Percentiles rank a stretch among this genome's conserved stretches.
Evolutionary conservation across 2,888 invertebrate genomes (phyloP).

Genomic region (Melieria omissa): DNA sequence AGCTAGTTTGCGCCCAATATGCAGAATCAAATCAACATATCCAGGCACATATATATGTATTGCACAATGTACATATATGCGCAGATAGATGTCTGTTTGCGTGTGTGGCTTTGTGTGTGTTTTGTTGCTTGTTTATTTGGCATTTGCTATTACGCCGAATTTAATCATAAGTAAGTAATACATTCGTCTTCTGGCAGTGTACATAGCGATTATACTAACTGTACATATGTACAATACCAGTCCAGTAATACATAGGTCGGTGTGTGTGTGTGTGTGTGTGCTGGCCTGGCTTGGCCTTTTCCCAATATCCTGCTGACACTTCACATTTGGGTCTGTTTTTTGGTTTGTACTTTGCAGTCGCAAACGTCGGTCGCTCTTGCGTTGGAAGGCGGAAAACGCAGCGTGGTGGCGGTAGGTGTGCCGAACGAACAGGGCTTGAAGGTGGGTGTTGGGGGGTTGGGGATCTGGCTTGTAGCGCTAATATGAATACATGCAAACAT

Average conservation of each 20-base stretch:
- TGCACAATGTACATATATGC: not conserved
- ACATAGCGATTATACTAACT: not conserved
- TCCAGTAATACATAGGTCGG: conserved; percentile 23
- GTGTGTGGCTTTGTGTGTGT: conserved; percentile 14
- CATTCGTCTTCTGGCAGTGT: not conserved
- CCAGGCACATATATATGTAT: conserved; percentile 8
- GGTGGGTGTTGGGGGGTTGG: too few relatives aligned
- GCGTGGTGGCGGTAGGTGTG: conserved; percentile 6
- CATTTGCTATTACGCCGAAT: conserved; percentile 12
- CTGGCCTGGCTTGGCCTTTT: conserved; percentile 20
- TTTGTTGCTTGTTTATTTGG: conserved; percentile 31
- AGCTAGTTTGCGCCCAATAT: too few relatives aligned
- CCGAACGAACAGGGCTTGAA: too few relatives aligned
- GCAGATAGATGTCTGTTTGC: not conserved
- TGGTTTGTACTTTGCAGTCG: too few relatives aligned
- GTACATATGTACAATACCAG: not conserved
- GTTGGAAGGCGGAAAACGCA: not conserved
- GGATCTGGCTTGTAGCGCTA: too few relatives aligned
- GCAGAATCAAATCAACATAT: not conserved
- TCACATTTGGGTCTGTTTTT: too few relatives aligned
- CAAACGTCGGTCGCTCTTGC: too few relatives aligned
- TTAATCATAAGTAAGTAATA: not conserved
- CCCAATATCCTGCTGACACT: not conserved
- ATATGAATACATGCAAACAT: too few relatives aligned
- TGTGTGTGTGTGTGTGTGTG: not conserved